These are phyloP conservation scores for Tethya wilhelma DNA, from an alignment of 37 sponge, comb jelly and placozoan species.

Conservation along the genomic window DNA sequence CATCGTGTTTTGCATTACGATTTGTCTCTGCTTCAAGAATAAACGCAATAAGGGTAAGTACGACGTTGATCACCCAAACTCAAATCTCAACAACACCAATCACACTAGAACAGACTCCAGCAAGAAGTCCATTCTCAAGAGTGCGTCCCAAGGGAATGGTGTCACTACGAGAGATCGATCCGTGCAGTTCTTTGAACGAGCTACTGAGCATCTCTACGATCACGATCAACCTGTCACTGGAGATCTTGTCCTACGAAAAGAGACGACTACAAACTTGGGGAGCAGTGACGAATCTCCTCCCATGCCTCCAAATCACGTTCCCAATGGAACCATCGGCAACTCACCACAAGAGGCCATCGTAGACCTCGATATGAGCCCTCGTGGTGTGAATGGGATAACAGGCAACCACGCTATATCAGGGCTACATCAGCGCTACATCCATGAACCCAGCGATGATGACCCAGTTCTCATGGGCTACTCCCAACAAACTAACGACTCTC, in stretches of 20 bases:
- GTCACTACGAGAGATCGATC: not conserved
- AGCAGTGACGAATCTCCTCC: too few relatives aligned
- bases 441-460: not conserved
- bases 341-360: too few relatives aligned
- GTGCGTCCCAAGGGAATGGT: not conserved
- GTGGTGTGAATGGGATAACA: not conserved
- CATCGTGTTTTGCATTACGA: not conserved
- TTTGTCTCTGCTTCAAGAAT: slow-evolving; percentile 11
- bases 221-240: not conserved
- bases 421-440: not conserved
- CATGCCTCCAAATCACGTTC: too few relatives aligned
- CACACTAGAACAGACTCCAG: too few relatives aligned
- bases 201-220: not conserved
- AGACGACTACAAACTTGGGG: too few relatives aligned
- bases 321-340: too few relatives aligned
- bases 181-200: not conserved
- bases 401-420: not conserved
- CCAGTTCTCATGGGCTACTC: not conserved
- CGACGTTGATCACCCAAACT: not conserved
- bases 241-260: not conserved
- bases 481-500: not conserved
- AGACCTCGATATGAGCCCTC: not conserved
- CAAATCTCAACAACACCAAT: not conserved
- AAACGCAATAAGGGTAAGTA: not conserved
- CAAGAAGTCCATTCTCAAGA: slow-evolving; percentile 3